phyloP scores from a whole-genome alignment of 2,113 vertebrate genomes.

The Semnornis frantzii region DNA sequence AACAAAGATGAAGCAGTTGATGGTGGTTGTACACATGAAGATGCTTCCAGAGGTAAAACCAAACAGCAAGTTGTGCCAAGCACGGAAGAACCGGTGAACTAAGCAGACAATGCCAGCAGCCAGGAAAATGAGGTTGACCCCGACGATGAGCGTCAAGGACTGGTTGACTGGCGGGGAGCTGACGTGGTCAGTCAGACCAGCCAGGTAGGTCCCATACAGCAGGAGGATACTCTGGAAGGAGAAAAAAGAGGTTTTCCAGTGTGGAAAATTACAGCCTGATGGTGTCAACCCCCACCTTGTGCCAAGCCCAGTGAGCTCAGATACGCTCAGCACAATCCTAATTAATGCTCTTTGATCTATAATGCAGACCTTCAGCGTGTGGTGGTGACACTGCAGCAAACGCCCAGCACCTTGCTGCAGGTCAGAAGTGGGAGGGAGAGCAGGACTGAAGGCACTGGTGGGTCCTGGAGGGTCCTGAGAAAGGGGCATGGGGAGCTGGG shows the following conservation, averaged over 20 bases:
- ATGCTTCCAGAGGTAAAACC: conserved; percentile 90
- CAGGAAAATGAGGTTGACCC: conserved; percentile 84
- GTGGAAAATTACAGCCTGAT: conserved; percentile 34
- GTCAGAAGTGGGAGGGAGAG: not conserved
- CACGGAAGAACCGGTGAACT: conserved; percentile 82
- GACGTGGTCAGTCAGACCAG: conserved; percentile 89
- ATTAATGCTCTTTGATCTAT: conserved; percentile 56
- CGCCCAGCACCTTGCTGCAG: not conserved
- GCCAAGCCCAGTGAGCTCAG: conserved; percentile 4
- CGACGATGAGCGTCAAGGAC: conserved; percentile 89
- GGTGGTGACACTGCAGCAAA: not conserved
- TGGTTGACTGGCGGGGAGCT: conserved; percentile 97
- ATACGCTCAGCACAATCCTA: not conserved
- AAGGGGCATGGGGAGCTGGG: accelerated
- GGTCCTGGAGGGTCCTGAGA: accelerated
- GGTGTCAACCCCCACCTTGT: not conserved
- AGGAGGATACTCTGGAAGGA: conserved; percentile 85
- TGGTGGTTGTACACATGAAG: conserved; percentile 88
- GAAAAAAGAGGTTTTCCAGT: conserved; percentile 28
- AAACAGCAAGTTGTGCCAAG: conserved; percentile 92
- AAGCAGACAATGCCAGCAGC: conserved; percentile 79
- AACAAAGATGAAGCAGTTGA: conserved; percentile 95
- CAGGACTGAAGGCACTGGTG: accelerated
- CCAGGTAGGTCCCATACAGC: conserved; percentile 91
- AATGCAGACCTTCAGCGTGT: not conserved